Evolutionary conservation across 2,888 invertebrate genomes (phyloP), one percentile per base, ranked within the genome.

Genomic region (Parthenolecanium corni): DNA sequence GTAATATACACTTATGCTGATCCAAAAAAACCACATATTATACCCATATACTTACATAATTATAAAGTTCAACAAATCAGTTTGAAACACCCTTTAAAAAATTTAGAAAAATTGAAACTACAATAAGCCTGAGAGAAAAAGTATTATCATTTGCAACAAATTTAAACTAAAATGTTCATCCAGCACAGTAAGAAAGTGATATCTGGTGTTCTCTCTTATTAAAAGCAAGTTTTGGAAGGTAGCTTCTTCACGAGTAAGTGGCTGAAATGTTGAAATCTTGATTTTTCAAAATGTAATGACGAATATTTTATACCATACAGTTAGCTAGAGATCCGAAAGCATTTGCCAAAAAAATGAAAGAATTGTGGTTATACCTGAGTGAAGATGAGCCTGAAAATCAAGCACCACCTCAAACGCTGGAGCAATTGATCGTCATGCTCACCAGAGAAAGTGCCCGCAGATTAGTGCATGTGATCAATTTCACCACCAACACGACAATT

Each of bases 371-470:
- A 1, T 78, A 79, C 42, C 74, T 89, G 58, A 87, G 87, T 70
- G 74, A 80, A 67, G 82, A 88, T 23, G 89, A 89, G 71, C 89
- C 89, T 0, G 89, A 88, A 74, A 89, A 89, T 75, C 89, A 89
- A 74, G 85, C 85, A 3, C 79, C 86, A 38, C 89, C 89, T 0
- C 79, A 80, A 66, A 88, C 85, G 1, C 72, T 89, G 36, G 89
- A 89, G 71, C 85, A 89, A 71, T 73, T 89, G 66, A 75, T 88
- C 62, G 85, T 87, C 40, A 74, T 89, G 64, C 72, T 89, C 65
- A 82, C 85, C 0, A 75, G 89, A n/a, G 89, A 89, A 75, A 80
- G 85, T 0, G 85, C 86, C 0, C 77, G 89, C 64, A 79, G 84
- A 68, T 74, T 87, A 51, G 89, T 89, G 1, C 89, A 89, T 71